Base-by-base conservation (phyloP, 2,888 invertebrate genomes). In the Agriopis aurantiaria region DNA sequence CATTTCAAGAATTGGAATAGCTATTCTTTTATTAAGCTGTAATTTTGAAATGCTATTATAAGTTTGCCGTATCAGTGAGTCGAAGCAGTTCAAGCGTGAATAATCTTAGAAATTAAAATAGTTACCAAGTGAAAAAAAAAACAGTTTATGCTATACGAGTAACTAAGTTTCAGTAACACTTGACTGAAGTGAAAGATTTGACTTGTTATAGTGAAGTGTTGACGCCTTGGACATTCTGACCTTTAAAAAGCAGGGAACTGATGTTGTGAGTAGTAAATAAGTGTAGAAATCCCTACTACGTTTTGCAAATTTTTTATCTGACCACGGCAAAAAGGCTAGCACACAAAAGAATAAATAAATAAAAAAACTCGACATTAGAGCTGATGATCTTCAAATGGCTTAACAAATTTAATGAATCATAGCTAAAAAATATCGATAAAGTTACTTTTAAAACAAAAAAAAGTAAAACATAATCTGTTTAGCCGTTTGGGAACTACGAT, bases 1-100 rank as follows among this genome's bases (percentile, higher is more conserved):
- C 41, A 41, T 43, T 43, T 57, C 43, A 8, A 43, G 10, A 57
- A 57, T 6, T 33, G 8, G 10, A 33, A 62, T 62, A 62, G 45
- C 45, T 46, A 45, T 56, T 56, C 6, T 56, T 41, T 56, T 56
- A 56, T n/a, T 40, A 8, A 17, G n/a, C 12, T 8, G 33, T 2
- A 5, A 6, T 23, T 6, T 12, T 12, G 4, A 8, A 8, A 40
- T 41, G n/a, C 33, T 12, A 5, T 55, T 33, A 12, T 33, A 33
- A 8, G 33, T 12, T 53, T 40, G 12, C 3, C 2, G n/a, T 8
- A 0, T 8, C n/a, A 40, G 40, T 17, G 8, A 40, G 8, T 8
- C 0, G 3, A 55, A 40, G 55, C 11, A 40, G 8, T 41, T 33
- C 40, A 55, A 40, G 40, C 40, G 3, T n/a, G 53, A 11, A 53